Evolutionary conservation across 2,797 vertebrate species (phyloP), one percentile per base, ranked within the genome.

Genomic region (Calcarius lapponicus): DNA sequence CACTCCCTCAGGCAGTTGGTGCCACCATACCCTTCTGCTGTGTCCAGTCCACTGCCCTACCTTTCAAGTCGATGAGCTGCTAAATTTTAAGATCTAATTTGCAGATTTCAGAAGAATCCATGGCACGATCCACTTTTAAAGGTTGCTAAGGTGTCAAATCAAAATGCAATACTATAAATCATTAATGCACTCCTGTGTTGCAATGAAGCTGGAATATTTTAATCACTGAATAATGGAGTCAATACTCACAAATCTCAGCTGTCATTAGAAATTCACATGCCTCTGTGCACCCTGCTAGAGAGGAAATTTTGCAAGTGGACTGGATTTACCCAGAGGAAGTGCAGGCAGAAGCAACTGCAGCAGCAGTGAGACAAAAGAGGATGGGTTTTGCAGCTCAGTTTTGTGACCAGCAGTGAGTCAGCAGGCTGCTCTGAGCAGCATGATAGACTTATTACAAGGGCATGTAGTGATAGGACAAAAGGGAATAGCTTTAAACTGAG

Each of bases 191-290:
- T 60, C 85, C 88, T 6, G 48, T 43, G 65, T 75, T 0, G 13
- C 69, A n/a, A 54, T 13, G 57, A 61, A 32, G 61, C 65, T 17
- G 61, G 67, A 54, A 62, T 89, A 50, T 89, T 86, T 93, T 91
- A 95, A 96, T 94, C 89, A 71, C 58, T 56, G 85, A 79, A 80
- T 92, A 93, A 93, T 83, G 69, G 95, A 95, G 86, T 64, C 61
- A 87, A 92, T 61, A 71, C 65, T 72, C 72, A 50, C 38, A 47
- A 87, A 86, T 69, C 89, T 89, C 81, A 80, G 80, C 89, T 93
- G 85, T 51, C 82, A 62, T 84, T 73, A 90, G 43, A 62, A 62
- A 50, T 28, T 80, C 16, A 45, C 29, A 6, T 4, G 60, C 8
- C 62, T 75, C 80, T 6, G 3, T 43, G 54, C 0, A 2, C 75